phyloP scores from a whole-genome alignment of 2,797 vertebrate genomes.

The Adelosebastes latens region DNA sequence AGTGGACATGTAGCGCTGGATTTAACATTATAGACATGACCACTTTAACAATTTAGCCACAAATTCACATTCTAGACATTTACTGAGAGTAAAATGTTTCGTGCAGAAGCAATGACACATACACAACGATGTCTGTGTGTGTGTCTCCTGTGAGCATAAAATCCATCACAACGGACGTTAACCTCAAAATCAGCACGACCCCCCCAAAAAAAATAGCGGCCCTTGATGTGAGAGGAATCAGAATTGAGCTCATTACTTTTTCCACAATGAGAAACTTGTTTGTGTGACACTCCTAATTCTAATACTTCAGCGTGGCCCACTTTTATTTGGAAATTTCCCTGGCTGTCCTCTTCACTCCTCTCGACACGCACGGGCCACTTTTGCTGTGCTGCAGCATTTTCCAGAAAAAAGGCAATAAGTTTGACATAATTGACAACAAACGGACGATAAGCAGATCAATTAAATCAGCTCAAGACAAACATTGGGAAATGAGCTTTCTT shows the following conservation, averaged over 20 bases:
- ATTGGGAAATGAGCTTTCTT: slow-evolving; percentile 34
- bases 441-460: slow-evolving; percentile 63
- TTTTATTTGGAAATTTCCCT: slow-evolving; percentile 80
- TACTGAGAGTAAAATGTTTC: slow-evolving; percentile 26
- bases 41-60: no score
- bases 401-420: slow-evolving; percentile 49
- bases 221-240: slow-evolving; percentile 62
- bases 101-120: slow-evolving; percentile 15
- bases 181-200: slow-evolving; percentile 47
- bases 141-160: slow-evolving; percentile 28
- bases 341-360: slow-evolving; percentile 51
- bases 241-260: slow-evolving; percentile 72
- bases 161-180: slow-evolving; percentile 40
- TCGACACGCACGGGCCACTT: slow-evolving; percentile 24
- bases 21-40: no score
- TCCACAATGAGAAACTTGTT: slow-evolving; percentile 79
- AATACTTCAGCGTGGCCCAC: slow-evolving; percentile 54
- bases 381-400: slow-evolving; percentile 59
- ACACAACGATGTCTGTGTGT: not conserved
- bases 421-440: slow-evolving; percentile 66
- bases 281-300: slow-evolving; percentile 71
- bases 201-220: slow-evolving; percentile 3
- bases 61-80: no score
- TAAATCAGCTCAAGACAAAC: slow-evolving; percentile 58
- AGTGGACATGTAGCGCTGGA: no score